These are phyloP conservation scores for Podarcis cretensis DNA, from an alignment of 2,113 vertebrate species.

Conservation along the genomic window DNA sequence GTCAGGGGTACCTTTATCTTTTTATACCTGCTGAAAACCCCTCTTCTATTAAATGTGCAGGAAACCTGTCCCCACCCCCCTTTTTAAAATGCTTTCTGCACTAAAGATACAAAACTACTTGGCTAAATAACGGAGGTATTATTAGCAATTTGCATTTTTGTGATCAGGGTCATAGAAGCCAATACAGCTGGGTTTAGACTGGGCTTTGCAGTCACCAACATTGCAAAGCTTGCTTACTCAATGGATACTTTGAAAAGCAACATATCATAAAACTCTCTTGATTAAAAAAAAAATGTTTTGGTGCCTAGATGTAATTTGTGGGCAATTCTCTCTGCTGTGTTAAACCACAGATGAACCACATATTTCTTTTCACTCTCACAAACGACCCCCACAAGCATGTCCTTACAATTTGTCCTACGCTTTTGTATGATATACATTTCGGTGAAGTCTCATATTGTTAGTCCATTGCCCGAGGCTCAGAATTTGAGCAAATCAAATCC, in stretches of 20 bases:
- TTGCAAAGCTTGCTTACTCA: neutral
- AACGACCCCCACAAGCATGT: neutral
- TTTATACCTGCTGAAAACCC: too few species aligned
- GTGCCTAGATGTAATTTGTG: constrained; percentile 9
- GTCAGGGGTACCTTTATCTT: too few species aligned
- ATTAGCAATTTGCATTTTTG: neutral
- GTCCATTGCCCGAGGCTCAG: constrained; percentile 1
- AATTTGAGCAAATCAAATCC: constrained; percentile 29
- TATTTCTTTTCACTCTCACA: constrained; percentile 13
- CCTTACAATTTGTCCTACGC: constrained; percentile 17
- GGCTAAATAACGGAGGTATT: neutral
- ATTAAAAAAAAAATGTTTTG: neutral
- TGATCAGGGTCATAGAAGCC: neutral
- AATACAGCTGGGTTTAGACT: neutral
- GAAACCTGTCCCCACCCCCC: too few species aligned
- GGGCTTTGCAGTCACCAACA: neutral
- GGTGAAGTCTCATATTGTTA: constrained; percentile 17
- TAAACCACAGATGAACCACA: constrained; percentile 2
- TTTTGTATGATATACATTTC: neutral
- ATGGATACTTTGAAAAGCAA: neutral
- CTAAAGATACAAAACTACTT: neutral
- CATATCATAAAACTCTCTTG: neutral
- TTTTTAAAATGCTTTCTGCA: neutral
- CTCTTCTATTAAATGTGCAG: too few species aligned
- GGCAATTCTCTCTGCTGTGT: constrained; percentile 15